phyloP scores from a whole-genome alignment of 2,888 invertebrate species.

The Metacarcinus magister region DNA sequence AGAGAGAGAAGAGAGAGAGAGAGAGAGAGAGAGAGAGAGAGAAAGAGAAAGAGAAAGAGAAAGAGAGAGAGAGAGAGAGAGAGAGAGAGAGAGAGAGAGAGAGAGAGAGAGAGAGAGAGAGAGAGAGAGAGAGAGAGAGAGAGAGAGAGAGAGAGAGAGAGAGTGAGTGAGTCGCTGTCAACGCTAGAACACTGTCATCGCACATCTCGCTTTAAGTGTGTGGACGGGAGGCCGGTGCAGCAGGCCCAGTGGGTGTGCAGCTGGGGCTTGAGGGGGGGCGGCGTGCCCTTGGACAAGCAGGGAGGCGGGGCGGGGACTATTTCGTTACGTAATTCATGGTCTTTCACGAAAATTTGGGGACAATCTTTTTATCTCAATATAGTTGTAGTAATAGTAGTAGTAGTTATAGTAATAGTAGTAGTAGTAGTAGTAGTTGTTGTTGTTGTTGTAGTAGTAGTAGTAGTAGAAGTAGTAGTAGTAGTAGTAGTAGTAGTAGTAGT shows the following conservation, averaged over 20 bases:
- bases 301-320: background rate
- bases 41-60: background rate
- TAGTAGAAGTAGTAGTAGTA: conserved; percentile 31
- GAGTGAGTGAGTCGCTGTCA: background rate
- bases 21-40: too few relatives aligned
- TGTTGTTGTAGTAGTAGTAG: background rate
- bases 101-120: conserved; percentile 47
- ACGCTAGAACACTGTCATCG: background rate
- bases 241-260: background rate
- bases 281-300: background rate
- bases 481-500: conserved; percentile 43
- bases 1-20: too few relatives aligned
- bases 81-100: background rate
- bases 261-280: background rate
- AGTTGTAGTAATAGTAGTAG: background rate
- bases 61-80: background rate
- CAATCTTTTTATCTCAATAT: background rate
- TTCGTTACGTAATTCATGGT: background rate
- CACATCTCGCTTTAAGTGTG: conserved; percentile 20
- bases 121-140: conserved; percentile 21
- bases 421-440: background rate
- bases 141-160: conserved; percentile 19
- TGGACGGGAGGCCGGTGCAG: background rate
- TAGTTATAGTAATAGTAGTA: background rate
- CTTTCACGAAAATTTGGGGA: background rate